Base-by-base conservation (phyloP, 64 coral and sea anemone genomes). In the Montipora capricornis region DNA sequence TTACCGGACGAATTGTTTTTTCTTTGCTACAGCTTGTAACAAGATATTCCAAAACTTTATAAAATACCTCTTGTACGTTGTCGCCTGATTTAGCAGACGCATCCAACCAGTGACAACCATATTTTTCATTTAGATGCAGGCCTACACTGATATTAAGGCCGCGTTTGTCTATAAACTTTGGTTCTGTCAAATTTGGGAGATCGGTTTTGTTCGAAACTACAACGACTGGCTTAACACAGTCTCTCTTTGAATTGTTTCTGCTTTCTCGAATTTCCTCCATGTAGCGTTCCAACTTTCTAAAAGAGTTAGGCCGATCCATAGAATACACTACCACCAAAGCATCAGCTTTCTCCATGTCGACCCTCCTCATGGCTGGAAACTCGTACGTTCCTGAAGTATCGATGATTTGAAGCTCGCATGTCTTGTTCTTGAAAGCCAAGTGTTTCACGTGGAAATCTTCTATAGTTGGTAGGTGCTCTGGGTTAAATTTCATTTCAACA, bases 401-500 rank as follows among this genome's bases (percentile, higher is more conserved):
- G 6, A 94, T 94, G 60, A 94, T 94, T 52, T 94, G 87, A 51
- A 94, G 48, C 24, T 94, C 87, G 74, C 89, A 94, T 29, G 86
- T 90, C 20, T 84, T 89, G 47, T 94, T 87, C 19, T 95, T 84
- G 57, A 77, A 84, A 78, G 74, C 66, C 50, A 95, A 77, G 70
- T 98, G 93, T 68, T 98, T 98, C 5, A 93, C 87, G 47, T 92
- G 90, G 20, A 95, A 98, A 61, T 98, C 96, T 53, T 98, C 96
- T 16, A 98, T 75, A 1, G 96, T 98, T 44, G 96, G 96, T 15
- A 45, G 19, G 13, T 98, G 94, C 17, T 95, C 93, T 4, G 77
- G 52, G 13, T 73, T 86, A 26, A 82, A 98, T 20, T 80, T 76
- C 44, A 89, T 86, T 4, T 78, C 92, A 11, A 93, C 50, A 55